Evolutionary conservation across 2,888 invertebrate genomes (phyloP).

Genomic region (Epistrophe eligans): DNA sequence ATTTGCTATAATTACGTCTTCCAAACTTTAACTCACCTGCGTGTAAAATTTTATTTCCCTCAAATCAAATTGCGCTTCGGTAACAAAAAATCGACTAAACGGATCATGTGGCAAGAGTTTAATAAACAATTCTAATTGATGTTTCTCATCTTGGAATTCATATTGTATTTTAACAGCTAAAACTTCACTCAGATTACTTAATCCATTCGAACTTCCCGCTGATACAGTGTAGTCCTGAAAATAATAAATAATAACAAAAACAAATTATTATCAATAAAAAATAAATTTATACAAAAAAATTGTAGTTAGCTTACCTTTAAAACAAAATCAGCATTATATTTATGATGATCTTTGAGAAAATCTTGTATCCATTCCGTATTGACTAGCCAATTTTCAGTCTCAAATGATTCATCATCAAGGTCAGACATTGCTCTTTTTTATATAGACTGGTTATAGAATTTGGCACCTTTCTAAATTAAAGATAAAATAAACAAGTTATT

Average conservation of each 20-base stretch:
- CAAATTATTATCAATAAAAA: not conserved
- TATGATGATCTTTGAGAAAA: conserved; percentile 77
- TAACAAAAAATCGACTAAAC: conserved; percentile 91
- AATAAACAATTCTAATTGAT: conserved; percentile 86
- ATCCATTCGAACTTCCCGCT: conserved; percentile 87
- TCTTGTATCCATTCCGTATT: conserved; percentile 79
- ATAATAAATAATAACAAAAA: not conserved
- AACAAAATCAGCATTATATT: conserved; percentile 77
- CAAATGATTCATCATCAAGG: conserved; percentile 78
- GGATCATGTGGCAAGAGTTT: conserved; percentile 92
- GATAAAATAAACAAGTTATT: not conserved
- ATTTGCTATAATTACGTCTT: not conserved
- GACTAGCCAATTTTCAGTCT: conserved; percentile 78
- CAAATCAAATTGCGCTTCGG: conserved; percentile 92
- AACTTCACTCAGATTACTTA: conserved; percentile 91
- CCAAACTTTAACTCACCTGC: conserved; percentile 84
- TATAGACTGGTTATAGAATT: not conserved
- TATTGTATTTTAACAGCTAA: conserved; percentile 90
- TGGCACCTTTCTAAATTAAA: conserved; percentile 1
- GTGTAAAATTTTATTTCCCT: conserved; percentile 93
- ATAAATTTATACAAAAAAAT: not conserved
- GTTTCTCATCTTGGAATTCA: conserved; percentile 82
- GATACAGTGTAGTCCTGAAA: conserved; percentile 84
- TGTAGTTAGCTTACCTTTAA: conserved; percentile 73
- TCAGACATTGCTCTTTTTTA: conserved; percentile 77